phyloP scores from a whole-genome alignment of 2,797 vertebrate species.

The Eleutherodactylus coqui region DNA sequence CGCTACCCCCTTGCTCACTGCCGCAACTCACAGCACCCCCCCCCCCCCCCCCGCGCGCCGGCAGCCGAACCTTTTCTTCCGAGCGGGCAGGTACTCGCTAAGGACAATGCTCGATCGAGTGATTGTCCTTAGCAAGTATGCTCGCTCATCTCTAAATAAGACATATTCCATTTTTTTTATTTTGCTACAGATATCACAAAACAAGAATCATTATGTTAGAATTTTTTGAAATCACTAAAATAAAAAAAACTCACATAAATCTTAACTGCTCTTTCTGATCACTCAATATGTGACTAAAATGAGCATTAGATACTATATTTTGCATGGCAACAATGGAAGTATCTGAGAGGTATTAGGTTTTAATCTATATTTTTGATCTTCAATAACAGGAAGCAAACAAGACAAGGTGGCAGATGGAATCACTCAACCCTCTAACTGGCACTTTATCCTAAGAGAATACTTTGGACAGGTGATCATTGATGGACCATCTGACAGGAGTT shows the following conservation, averaged over 20 bases:
- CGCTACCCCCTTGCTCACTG: too few species aligned
- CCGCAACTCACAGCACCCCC: too few species aligned
- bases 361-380: constrained; percentile 19
- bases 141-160: too few species aligned
- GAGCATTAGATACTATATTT: background rate
- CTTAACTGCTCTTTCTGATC: background rate
- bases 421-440: constrained; percentile 29
- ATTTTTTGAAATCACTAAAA: background rate
- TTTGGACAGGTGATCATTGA: constrained; percentile 32
- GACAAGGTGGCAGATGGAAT: constrained; percentile 32
- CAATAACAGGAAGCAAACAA: constrained; percentile 4
- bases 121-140: too few species aligned
- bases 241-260: background rate
- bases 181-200: background rate
- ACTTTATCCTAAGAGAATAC: constrained; percentile 41
- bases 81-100: too few species aligned
- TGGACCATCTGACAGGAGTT: constrained; percentile 38
- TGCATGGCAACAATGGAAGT: background rate
- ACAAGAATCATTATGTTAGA: background rate
- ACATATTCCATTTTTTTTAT: too few species aligned
- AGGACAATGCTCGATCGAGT: too few species aligned
- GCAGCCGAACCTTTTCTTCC: too few species aligned
- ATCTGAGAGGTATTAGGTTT: constrained; percentile 4
- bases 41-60: too few species aligned
- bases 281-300: background rate